Conservation (phyloP, 2,797 vertebrate genomes). For the Tragelaphus eurycerus region DNA sequence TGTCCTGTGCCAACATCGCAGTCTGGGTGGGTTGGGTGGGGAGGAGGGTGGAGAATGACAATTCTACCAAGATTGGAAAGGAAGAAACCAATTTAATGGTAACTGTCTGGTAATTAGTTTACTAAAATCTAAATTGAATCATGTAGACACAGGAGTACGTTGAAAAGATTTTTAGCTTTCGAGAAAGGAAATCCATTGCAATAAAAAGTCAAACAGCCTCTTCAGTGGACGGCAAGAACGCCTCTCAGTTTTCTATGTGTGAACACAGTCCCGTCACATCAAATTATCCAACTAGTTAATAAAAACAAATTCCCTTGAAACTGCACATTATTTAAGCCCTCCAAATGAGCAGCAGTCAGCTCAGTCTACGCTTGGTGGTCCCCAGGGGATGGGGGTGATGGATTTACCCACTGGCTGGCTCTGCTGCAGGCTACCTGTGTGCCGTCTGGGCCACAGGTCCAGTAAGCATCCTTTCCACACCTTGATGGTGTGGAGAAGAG, state of each 20-base stretch:
- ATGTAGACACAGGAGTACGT: slow-evolving; percentile 61
- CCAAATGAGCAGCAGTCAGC: slow-evolving; percentile 75
- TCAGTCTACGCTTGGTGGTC: slow-evolving; percentile 75
- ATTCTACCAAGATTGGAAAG: neutral
- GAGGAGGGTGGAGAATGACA: neutral
- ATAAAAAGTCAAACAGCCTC: slow-evolving; percentile 76
- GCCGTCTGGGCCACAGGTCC: slow-evolving; percentile 76
- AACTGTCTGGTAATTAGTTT: slow-evolving; percentile 72
- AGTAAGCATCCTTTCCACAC: slow-evolving; percentile 66
- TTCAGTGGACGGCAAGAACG: slow-evolving; percentile 73
- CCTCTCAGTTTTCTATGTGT: slow-evolving; percentile 74
- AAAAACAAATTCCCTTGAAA: slow-evolving; percentile 78
- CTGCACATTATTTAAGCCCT: slow-evolving; percentile 80
- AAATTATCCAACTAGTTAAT: slow-evolving; percentile 82
- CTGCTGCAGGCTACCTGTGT: slow-evolving; percentile 71
- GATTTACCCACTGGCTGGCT: slow-evolving; percentile 69
- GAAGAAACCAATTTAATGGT: slow-evolving; percentile 68
- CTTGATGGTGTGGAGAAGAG: neutral
- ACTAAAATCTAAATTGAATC: slow-evolving; percentile 63
- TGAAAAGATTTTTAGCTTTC: slow-evolving; percentile 74
- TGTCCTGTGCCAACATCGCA: neutral
- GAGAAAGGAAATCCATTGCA: slow-evolving; percentile 77
- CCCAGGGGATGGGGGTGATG: slow-evolving; percentile 46
- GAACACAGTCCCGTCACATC: slow-evolving; percentile 77
- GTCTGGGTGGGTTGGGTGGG: neutral